Evolutionary conservation across 2,113 vertebrate species (phyloP).

Genomic region (Lampris incognitus): DNA sequence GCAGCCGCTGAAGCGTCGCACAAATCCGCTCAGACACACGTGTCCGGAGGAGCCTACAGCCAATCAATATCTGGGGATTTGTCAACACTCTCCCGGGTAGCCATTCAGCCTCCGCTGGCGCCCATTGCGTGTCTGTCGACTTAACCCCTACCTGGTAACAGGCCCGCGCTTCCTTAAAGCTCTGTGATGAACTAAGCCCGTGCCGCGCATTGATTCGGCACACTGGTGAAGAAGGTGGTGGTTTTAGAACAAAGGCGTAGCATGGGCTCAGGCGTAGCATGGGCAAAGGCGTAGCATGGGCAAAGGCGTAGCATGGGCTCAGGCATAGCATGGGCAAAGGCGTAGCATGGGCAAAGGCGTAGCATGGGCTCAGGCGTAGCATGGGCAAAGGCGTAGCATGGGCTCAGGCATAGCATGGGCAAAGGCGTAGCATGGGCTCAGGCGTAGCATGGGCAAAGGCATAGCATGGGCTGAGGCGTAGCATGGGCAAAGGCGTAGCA

Average conservation of each 20-base stretch:
- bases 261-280: neutral
- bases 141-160: slow-evolving; percentile 51
- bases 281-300: neutral
- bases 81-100: slow-evolving; percentile 58
- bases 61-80: slow-evolving; percentile 74
- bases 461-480: too few species aligned
- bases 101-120: slow-evolving; percentile 9
- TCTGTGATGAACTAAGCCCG: slow-evolving; percentile 20
- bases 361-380: too few species aligned
- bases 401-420: too few species aligned
- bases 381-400: too few species aligned
- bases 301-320: too few species aligned
- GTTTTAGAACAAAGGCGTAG: slow-evolving; percentile 29
- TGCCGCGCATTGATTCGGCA: slow-evolving; percentile 45
- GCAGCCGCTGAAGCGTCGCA: slow-evolving; percentile 33
- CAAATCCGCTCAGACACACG: slow-evolving; percentile 54
- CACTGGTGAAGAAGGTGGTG: slow-evolving; percentile 27
- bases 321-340: too few species aligned
- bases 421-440: too few species aligned
- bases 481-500: too few species aligned
- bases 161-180: slow-evolving; percentile 8
- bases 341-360: too few species aligned
- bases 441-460: too few species aligned
- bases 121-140: slow-evolving; percentile 25
- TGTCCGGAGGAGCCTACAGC: slow-evolving; percentile 63